Conservation (phyloP, 2,797 vertebrate species). For the Naso thynnoides region DNA sequence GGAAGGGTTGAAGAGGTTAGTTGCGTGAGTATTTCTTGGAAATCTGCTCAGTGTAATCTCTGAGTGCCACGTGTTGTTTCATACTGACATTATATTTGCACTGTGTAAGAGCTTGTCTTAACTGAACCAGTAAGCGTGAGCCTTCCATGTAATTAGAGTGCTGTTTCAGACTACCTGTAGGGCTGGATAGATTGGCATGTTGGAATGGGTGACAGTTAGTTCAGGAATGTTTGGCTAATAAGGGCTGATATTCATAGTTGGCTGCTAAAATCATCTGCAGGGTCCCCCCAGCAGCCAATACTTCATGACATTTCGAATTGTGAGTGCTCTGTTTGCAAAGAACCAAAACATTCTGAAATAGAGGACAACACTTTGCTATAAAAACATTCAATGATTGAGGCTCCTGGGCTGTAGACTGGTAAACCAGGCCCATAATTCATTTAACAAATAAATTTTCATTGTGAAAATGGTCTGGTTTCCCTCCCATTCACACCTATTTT, state of each 20-base stretch:
- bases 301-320: background rate
- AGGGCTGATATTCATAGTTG: slow-evolving; percentile 20
- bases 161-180: slow-evolving; percentile 27
- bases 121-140: slow-evolving; percentile 15
- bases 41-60: slow-evolving; percentile 13
- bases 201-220: background rate
- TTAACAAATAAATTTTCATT: too few species aligned
- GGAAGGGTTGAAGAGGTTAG: background rate
- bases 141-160: slow-evolving; percentile 20
- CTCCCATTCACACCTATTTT: too few species aligned
- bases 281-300: background rate
- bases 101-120: slow-evolving; percentile 21
- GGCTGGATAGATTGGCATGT: slow-evolving; percentile 21
- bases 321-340: background rate
- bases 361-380: too few species aligned
- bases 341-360: background rate
- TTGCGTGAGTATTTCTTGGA: background rate
- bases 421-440: too few species aligned
- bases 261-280: slow-evolving; percentile 21
- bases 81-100: slow-evolving; percentile 18
- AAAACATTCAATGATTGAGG: background rate
- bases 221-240: slow-evolving; percentile 42
- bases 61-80: slow-evolving; percentile 30
- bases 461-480: too few species aligned
- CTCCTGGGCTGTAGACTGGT: background rate